A percentile compares a stretch with the other conserved stretches of the same genome.
phyloP scores from a whole-genome alignment of 2,797 vertebrate species.

The Streptopelia turtur region DNA sequence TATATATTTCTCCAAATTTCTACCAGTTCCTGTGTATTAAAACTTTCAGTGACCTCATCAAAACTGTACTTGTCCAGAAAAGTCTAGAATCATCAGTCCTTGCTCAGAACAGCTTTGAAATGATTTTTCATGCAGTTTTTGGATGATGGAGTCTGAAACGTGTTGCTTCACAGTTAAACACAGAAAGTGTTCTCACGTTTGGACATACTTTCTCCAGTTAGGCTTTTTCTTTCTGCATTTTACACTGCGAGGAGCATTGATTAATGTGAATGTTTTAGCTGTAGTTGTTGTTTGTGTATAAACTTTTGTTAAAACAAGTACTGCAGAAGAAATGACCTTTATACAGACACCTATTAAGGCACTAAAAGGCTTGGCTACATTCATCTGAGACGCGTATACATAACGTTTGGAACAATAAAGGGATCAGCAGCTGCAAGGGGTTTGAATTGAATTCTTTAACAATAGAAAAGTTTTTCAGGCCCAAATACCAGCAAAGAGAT shows the following conservation, averaged over 20 bases:
- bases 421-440: slow-evolving; percentile 87
- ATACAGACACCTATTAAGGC: slow-evolving; percentile 87
- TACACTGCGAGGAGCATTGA: slow-evolving; percentile 67
- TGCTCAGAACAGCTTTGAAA: slow-evolving; percentile 15
- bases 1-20: background rate
- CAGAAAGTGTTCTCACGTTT: slow-evolving; percentile 37
- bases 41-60: background rate
- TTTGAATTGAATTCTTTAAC: slow-evolving; percentile 89
- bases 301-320: slow-evolving; percentile 86
- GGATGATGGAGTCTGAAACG: background rate
- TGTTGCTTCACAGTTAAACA: slow-evolving; percentile 22
- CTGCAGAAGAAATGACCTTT: slow-evolving; percentile 86
- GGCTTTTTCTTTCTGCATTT: slow-evolving; percentile 55
- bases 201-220: slow-evolving; percentile 15
- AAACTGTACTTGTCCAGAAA: background rate
- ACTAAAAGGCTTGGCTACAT: slow-evolving; percentile 85
- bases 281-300: slow-evolving; percentile 81
- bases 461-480: slow-evolving; percentile 83
- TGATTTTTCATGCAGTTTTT: background rate
- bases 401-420: slow-evolving; percentile 82
- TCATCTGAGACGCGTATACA: slow-evolving; percentile 86
- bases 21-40: background rate
- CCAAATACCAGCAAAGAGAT: slow-evolving; percentile 82
- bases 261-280: slow-evolving; percentile 80
- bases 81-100: background rate